Base-by-base conservation (phyloP, 2,113 vertebrate genomes). In the Hippocampus mohnikei region DNA sequence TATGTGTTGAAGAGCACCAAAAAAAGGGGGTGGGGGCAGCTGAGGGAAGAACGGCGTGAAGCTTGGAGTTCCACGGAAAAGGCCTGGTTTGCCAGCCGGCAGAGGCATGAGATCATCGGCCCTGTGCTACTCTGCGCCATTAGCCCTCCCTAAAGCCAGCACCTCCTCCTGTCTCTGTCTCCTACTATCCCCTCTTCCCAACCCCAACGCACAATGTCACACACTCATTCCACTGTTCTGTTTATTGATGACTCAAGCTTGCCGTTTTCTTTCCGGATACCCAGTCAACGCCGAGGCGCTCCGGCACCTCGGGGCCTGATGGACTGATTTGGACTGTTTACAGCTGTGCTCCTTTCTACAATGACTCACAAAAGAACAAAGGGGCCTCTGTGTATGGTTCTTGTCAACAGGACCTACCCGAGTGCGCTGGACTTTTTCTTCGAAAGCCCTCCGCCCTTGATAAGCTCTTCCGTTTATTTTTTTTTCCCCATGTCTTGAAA, bases 251-350 rank as follows among this genome's bases (percentile, higher is more conserved):
- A 90, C 85, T 90, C 85, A 89, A 83, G 79, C 75, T 85, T 88
- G 73, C 85, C 87, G 73, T 88, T 46, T 87, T 71, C 80, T 87
- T 81, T 88, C 82, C 76, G 75, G 87, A 89, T 81, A 87, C 86
- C 77, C 82, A 87, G 85, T 90, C 84, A 85, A 88, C 87, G 75
- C n/a, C n/a, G 69, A 80, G 81, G 69, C 77, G 80, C 81, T 77
- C 83, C 79, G 82, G 86, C 85, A 87, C 86, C 87, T 90, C 85
- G 5, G 82, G 86, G 83, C 78, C 86, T 88, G 84, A 89, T 89
- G 85, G 81, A 88, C 85, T 88, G 87, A 90, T 88, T 81, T 88
- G 75, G 80, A 90, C 86, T 83, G 83, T 90, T 88, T 86, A 82
- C 85, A 84, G 84, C 83, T 88, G 83, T 87, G 84, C 80, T 81